phyloP scores from a whole-genome alignment of 2,888 invertebrate genomes.

The Venusia cambrica region DNA sequence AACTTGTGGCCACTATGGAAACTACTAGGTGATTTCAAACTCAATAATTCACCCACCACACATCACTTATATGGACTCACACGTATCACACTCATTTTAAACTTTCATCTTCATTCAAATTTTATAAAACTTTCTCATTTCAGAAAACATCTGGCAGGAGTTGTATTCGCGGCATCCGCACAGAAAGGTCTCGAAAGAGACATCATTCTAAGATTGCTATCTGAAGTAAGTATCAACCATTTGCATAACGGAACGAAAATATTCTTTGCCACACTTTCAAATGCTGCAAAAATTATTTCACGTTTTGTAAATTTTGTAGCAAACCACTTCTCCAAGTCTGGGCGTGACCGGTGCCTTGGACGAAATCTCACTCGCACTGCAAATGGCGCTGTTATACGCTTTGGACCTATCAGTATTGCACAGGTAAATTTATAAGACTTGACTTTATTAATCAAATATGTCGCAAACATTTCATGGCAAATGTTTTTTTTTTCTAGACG shows the following conservation, averaged over 20 bases:
- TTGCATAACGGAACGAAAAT: too few relatives aligned
- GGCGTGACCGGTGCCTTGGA: slow-evolving; percentile 87
- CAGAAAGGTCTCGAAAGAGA: slow-evolving; percentile 84
- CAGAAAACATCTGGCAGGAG: slow-evolving; percentile 67
- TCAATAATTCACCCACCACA: neutral
- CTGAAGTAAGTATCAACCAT: slow-evolving; percentile 59
- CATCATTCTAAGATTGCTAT: slow-evolving; percentile 83
- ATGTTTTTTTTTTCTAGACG: slow-evolving; percentile 54
- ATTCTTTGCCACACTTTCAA: too few relatives aligned
- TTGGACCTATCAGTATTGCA: slow-evolving; percentile 91
- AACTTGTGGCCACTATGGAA: slow-evolving; percentile 87
- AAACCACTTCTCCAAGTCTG: slow-evolving; percentile 57
- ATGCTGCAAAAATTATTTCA: too few relatives aligned
- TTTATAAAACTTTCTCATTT: slow-evolving; percentile 12
- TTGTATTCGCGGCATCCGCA: slow-evolving; percentile 67
- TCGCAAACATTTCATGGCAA: too few relatives aligned
- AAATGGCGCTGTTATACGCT: slow-evolving; percentile 91
- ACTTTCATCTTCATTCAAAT: too few relatives aligned
- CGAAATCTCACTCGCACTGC: slow-evolving; percentile 87
- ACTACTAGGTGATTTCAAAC: slow-evolving; percentile 80
- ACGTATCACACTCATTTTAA: too few relatives aligned
- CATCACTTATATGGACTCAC: too few relatives aligned
- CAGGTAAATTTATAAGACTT: slow-evolving; percentile 45
- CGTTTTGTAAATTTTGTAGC: slow-evolving; percentile 44
- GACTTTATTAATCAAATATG: neutral